Base-by-base conservation (phyloP, 2,797 vertebrate species). In the Galaxias olidus region DNA sequence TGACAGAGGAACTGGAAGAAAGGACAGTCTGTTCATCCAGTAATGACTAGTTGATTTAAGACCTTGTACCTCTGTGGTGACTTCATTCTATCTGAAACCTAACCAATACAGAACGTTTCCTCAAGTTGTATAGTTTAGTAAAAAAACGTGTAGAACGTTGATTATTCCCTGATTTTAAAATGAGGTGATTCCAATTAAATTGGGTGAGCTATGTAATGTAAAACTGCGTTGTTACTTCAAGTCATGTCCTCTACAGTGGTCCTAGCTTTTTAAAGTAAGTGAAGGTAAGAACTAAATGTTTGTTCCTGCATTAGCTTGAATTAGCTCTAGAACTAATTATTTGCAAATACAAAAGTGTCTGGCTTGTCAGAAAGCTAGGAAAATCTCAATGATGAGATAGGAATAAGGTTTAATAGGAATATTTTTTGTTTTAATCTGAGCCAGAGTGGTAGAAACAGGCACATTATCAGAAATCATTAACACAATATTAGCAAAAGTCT, bases 1-100 rank as follows among this genome's bases (percentile, higher is more conserved):
- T 72, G 81, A 89, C 79, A 78, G 72, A 73, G 75, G 80, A 68
- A 44, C 59, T 67, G 74, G 79, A 88, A 86, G 80, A 88, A 88
- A 87, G 83, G 81, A 84, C 82, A 86, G 88, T 84, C 84, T 87
- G 84, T 83, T 86, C 82, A 52, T 59, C 68, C 14, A 12, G 85
- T 88, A 89, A 90, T 87, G 82, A 88, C 73, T 42, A 78, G 75
- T 73, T 82, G 79, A 86, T 87, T 87, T 71, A 59, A 75, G 71
- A 59, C 67, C 48, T 63, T 18, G 53, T 43, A 18, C 67, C 67
- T 44, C 65, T 74, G 69, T 84, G 77, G 77, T 79, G 82, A 75
- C 44, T 62, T 45, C 59, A 61, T 69, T 74, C 69, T 72, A 15
- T 65, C 17, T 48, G 0, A 58, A 47, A 66, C 61, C 61, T 1